A percentile compares a stretch with the other conserved stretches of the same genome.
phyloP scores from a whole-genome alignment of 2,888 invertebrate genomes.

The Agrilus biguttatus region DNA sequence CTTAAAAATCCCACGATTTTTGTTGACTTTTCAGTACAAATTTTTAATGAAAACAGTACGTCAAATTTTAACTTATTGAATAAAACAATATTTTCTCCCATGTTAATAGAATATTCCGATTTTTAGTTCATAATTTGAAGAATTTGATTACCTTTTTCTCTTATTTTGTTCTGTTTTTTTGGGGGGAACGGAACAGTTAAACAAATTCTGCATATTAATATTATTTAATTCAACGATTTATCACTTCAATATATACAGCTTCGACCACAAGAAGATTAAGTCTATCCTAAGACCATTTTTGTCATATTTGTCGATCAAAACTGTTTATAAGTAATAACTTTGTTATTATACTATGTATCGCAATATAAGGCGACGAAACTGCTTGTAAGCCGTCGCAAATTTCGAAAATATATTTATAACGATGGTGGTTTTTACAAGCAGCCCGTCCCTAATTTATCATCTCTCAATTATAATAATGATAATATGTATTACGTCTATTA shows the following conservation, averaged over 20 bases:
- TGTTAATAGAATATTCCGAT: no score
- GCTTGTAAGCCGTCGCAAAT: neutral
- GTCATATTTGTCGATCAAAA: constrained; percentile 7
- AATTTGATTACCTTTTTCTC: no score
- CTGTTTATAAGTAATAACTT: constrained; percentile 6
- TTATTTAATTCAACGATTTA: constrained; percentile 24
- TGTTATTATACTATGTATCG: constrained; percentile 1
- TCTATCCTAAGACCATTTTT: neutral
- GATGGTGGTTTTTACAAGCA: constrained; percentile 2
- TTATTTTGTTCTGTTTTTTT: neutral
- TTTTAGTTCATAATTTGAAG: no score
- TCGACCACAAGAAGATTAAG: constrained; percentile 6
- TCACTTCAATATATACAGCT: constrained; percentile 27
- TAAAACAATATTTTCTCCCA: no score
- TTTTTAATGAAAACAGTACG: no score
- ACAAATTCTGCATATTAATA: constrained; percentile 1
- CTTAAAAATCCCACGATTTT: no score
- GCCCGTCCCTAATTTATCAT: no score
- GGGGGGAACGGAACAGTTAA: neutral
- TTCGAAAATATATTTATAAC: constrained; percentile 1
- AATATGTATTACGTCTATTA: neutral
- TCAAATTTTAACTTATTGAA: no score
- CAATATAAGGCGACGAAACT: neutral
- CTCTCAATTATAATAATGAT: neutral
- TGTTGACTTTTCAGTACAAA: no score